phyloP scores from a whole-genome alignment of 2,888 invertebrate species.

The Oligia fasciuncula region DNA sequence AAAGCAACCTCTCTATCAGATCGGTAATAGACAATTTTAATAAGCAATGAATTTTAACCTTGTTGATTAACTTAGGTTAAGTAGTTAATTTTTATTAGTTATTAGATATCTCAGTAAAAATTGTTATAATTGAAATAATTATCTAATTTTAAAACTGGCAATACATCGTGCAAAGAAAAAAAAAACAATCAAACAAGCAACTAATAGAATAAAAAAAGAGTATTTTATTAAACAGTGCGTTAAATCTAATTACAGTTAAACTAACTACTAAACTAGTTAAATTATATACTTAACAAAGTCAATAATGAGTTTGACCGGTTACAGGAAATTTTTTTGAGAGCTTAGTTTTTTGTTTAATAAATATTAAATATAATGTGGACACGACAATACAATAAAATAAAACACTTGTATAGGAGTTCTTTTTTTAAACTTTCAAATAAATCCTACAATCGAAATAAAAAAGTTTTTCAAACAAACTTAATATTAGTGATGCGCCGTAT shows the following conservation, averaged over 20 bases:
- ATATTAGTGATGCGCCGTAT: background rate
- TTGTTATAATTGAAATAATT: background rate
- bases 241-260: slow-evolving; percentile 28
- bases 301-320: background rate
- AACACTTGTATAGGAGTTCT: background rate
- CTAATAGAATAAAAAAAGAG: slow-evolving; percentile 40
- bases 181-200: slow-evolving; percentile 45
- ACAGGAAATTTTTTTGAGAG: slow-evolving; percentile 16
- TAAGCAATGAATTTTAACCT: background rate
- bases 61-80: background rate
- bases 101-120: background rate
- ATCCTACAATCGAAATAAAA: background rate
- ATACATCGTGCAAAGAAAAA: slow-evolving; percentile 43
- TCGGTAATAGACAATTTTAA: background rate
- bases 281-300: slow-evolving; percentile 5
- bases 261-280: slow-evolving; percentile 21
- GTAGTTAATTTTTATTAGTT: background rate
- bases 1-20: background rate
- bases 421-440: background rate
- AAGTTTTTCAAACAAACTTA: background rate
- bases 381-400: background rate
- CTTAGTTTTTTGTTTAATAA: background rate
- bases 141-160: slow-evolving; percentile 34
- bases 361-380: background rate
- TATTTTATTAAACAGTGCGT: slow-evolving; percentile 58